Evolutionary conservation across 1,140 invertebrate genomes (phyloP).

Genomic region (Ctenoplectra terminalis): DNA sequence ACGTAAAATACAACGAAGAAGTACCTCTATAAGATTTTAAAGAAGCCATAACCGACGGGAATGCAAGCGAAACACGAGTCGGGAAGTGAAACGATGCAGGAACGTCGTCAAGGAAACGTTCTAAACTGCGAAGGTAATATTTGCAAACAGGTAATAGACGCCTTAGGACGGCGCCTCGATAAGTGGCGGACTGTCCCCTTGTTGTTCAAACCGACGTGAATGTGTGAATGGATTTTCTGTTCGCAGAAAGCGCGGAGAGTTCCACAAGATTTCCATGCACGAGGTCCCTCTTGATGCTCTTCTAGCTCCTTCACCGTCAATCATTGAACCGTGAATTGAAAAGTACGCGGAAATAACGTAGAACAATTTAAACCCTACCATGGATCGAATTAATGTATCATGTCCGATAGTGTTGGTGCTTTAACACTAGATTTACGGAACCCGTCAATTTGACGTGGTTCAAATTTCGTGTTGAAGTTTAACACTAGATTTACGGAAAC

Average conservation of each 20-base stretch:
- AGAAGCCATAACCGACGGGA: constrained; percentile 5
- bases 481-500: no score
- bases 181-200: constrained; percentile 70
- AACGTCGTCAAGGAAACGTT: constrained; percentile 62
- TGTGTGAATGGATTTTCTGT: constrained; percentile 76
- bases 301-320: constrained; percentile 54
- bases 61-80: constrained; percentile 18
- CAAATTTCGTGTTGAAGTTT: no score
- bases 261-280: constrained; percentile 72
- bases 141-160: constrained; percentile 76
- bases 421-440: no score
- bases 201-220: constrained; percentile 63
- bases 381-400: neutral
- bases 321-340: constrained; percentile 39
- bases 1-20: neutral
- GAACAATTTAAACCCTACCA: constrained; percentile 1
- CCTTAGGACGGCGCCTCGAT: constrained; percentile 75
- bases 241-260: constrained; percentile 67
- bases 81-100: constrained; percentile 40
- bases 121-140: constrained; percentile 72
- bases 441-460: no score
- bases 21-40: constrained; percentile 25
- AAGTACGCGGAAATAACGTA: constrained; percentile 13
- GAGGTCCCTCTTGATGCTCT: constrained; percentile 30
- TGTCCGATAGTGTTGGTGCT: no score